phyloP scores from a whole-genome alignment of 53 echinoderm and acorn worm genomes.

The Holothuria scabra region DNA sequence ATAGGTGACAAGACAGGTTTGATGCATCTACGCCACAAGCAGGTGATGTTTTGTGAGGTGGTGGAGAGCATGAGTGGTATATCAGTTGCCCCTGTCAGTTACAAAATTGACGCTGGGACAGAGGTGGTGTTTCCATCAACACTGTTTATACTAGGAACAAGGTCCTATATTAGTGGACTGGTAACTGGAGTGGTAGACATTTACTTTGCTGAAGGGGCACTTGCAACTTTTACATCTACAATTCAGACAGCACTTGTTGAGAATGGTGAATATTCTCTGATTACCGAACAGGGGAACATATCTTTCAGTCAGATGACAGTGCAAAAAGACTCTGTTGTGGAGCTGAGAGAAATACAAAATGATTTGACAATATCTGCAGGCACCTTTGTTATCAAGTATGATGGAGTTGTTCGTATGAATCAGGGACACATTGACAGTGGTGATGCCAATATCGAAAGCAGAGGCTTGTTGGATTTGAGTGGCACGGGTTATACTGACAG shows the following conservation, averaged over 20 bases:
- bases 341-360: slow-evolving; percentile 64
- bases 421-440: slow-evolving; percentile 81
- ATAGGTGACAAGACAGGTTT: slow-evolving; percentile 89
- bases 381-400: slow-evolving; percentile 73
- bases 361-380: slow-evolving; percentile 78
- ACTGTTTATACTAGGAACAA: slow-evolving; percentile 80
- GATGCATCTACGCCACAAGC: slow-evolving; percentile 69
- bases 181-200: slow-evolving; percentile 75
- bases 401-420: slow-evolving; percentile 82
- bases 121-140: slow-evolving; percentile 88
- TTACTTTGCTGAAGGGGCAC: slow-evolving; percentile 75
- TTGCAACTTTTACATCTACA: slow-evolving; percentile 74
- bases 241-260: slow-evolving; percentile 77
- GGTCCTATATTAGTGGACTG: slow-evolving; percentile 71
- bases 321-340: slow-evolving; percentile 75
- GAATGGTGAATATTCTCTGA: slow-evolving; percentile 71
- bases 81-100: slow-evolving; percentile 91
- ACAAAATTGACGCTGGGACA: slow-evolving; percentile 67
- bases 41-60: slow-evolving; percentile 86
- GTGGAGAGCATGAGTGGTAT: slow-evolving; percentile 87
- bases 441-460: slow-evolving; percentile 79
- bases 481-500: slow-evolving; percentile 74
- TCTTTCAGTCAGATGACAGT: slow-evolving; percentile 80
- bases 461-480: slow-evolving; percentile 74
- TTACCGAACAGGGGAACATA: slow-evolving; percentile 85